Percentiles rank a stretch among this genome's conserved stretches.
phyloP scores from a whole-genome alignment of 2,888 invertebrate genomes.

The Sipha maydis region DNA sequence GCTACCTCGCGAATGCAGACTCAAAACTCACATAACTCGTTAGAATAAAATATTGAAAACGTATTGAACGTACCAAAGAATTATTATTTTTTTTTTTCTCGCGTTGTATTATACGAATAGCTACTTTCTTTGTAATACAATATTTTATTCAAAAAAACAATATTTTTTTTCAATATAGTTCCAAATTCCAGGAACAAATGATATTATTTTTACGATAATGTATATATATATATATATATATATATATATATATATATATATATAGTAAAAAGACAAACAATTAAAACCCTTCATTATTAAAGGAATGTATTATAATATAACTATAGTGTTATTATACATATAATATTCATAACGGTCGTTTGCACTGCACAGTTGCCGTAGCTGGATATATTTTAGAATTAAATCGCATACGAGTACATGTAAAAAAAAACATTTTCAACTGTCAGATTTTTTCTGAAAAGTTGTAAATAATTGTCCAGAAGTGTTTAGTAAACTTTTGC shows the following conservation, averaged over 20 bases:
- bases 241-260: too few species aligned
- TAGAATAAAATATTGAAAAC: neutral
- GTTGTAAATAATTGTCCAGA: neutral
- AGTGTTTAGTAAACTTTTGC: neutral
- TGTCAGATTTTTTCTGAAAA: conserved; percentile 23
- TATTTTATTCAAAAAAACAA: too few species aligned
- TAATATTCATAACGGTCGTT: neutral
- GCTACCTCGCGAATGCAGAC: neutral
- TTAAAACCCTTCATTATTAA: too few species aligned
- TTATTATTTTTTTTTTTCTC: neutral
- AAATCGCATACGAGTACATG: neutral
- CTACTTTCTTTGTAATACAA: too few species aligned
- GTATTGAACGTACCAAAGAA: neutral
- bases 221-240: too few species aligned
- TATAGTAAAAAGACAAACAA: too few species aligned
- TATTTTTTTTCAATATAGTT: too few species aligned
- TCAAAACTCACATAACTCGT: neutral
- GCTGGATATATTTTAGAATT: neutral
- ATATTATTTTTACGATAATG: too few species aligned
- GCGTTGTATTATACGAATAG: neutral
- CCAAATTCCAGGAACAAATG: too few species aligned
- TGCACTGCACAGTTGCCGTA: neutral
- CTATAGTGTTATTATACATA: neutral
- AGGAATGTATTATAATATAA: too few species aligned
- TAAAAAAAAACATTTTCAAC: conserved; percentile 19